Evolutionary conservation across 2,797 vertebrate genomes (phyloP).

Genomic region (Tapirus indicus): DNA sequence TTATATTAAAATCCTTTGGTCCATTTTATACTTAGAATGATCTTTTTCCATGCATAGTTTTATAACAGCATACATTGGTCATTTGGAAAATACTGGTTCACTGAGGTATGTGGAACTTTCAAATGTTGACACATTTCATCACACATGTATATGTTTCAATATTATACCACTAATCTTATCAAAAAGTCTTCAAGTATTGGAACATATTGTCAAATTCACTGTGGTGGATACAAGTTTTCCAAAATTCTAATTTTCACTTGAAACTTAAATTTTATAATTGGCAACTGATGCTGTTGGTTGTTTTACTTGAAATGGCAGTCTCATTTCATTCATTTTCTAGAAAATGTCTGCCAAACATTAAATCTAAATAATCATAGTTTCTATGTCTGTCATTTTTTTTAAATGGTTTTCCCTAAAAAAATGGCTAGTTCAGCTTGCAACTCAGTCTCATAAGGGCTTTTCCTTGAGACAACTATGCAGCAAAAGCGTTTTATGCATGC

Average conservation of each 20-base stretch:
- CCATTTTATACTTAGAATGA: background rate
- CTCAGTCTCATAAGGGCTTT: background rate
- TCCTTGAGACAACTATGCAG: background rate
- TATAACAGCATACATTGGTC: background rate
- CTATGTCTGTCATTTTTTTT: background rate
- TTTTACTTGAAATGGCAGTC: background rate
- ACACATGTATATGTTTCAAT: no score
- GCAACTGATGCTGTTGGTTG: background rate
- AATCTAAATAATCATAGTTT: background rate
- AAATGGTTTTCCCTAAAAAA: background rate
- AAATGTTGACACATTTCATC: background rate
- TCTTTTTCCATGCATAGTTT: background rate
- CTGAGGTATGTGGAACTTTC: background rate
- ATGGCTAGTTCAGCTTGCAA: background rate
- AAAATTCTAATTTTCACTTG: conserved; percentile 38
- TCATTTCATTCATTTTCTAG: conserved; percentile 22
- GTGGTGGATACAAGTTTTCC: no score
- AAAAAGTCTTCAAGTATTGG: conserved; percentile 3
- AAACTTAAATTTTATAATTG: conserved; percentile 1
- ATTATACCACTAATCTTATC: background rate
- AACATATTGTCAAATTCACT: background rate
- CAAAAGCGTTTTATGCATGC: background rate
- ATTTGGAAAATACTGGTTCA: conserved; percentile 3
- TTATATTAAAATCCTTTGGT: background rate
- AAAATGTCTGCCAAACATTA: conserved; percentile 23